Base-by-base conservation (phyloP, 2,888 invertebrate species). In the Catotricha subobsoleta region DNA sequence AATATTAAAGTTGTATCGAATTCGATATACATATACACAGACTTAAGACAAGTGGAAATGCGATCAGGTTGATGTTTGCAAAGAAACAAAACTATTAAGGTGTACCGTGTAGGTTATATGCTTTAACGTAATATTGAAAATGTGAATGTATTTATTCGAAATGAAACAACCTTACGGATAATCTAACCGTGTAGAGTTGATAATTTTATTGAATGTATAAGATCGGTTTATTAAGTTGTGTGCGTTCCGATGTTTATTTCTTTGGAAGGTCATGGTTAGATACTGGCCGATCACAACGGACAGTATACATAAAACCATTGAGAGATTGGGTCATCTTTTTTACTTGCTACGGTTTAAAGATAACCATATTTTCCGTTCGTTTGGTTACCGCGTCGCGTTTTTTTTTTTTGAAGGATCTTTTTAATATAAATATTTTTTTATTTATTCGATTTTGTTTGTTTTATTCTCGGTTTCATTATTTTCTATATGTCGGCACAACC, bases 261-360 rank as follows among this genome's bases (percentile, higher is more conserved):
- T 40, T 47, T 52, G 57, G 58, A 59, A 59, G 59, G 59, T 59
- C 59, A 59, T 59, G 59, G 59, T 54, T 58, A 57, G 51, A 54
- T 56, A 57, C 51, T 52, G 54, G 54, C 25, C 55, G 52, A 57
- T 59, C 57, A 55, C 53, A 54, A 53, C 56, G 53, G 52, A 52
- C 58, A 59, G 59, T 59, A 56, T 55, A 55, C 54, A 54, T 55
- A 54, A 53, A 56, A 51, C 57, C 51, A 52, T 57, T 56, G 55
- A 57, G 51, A 54, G 54, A 59, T 58, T 57, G 56, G 55, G 54
- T 55, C 52, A 54, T 53, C 52, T 49, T 48, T 48, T 48, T 33
- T 31, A n/a, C n/a, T 19, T 20, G 36, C 36, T 23, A 23, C 36
- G 16, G 36, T 23, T 21, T 16, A 23, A 23, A 21, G 15, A 3